phyloP scores from a whole-genome alignment of 2,797 vertebrate genomes.

The Micropoecilia bifurca region DNA sequence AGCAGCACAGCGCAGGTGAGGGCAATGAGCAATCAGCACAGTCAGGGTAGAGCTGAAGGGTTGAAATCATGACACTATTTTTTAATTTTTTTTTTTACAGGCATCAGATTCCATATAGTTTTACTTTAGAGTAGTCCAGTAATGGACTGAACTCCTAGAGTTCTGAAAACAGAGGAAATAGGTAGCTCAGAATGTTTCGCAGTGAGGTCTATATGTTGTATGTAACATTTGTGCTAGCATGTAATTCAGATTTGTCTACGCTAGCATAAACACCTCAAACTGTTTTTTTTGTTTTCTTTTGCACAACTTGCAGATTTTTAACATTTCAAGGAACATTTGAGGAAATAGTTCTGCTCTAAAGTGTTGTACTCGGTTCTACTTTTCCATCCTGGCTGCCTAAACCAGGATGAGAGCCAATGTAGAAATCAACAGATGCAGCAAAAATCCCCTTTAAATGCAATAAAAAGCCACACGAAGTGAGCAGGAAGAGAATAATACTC shows the following conservation, averaged over 20 bases:
- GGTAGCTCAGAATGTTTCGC: neutral
- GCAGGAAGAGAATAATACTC: neutral
- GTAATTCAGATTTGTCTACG: neutral
- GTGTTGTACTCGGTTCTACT: neutral
- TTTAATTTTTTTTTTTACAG: too few relatives aligned
- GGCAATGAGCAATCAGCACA: too few relatives aligned
- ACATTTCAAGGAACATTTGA: neutral
- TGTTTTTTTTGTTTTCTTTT: neutral
- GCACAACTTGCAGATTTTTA: neutral
- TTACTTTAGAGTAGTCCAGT: neutral
- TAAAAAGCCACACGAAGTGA: slow-evolving; percentile 3
- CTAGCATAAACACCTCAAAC: neutral
- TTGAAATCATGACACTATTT: too few relatives aligned
- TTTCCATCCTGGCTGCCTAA: too few relatives aligned
- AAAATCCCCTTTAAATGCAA: slow-evolving; percentile 17
- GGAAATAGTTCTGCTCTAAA: neutral
- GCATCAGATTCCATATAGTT: neutral
- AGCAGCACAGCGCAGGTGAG: too few relatives aligned
- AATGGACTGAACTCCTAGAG: neutral
- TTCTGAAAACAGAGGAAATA: neutral
- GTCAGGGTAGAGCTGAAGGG: too few relatives aligned
- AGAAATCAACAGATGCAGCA: neutral
- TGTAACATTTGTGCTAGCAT: neutral
- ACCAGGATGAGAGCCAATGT: too few relatives aligned
- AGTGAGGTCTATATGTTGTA: neutral